Evolutionary conservation across 2,113 vertebrate genomes (phyloP).

Genomic region (Alexandromys fortis): DNA sequence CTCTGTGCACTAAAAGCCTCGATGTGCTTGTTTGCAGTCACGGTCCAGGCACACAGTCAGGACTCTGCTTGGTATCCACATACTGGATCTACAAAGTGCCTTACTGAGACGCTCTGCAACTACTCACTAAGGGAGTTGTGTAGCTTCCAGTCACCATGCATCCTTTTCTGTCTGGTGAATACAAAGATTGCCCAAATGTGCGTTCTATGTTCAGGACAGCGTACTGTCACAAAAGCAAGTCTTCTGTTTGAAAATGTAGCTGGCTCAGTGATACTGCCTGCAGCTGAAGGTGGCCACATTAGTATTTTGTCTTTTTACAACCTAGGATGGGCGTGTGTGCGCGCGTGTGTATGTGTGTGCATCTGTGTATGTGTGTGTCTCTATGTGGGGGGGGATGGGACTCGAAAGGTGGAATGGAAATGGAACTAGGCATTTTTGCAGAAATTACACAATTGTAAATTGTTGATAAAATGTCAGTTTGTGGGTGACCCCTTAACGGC

Average conservation of each 20-base stretch:
- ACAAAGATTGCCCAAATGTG: neutral
- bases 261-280: constrained; percentile 4
- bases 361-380: neutral
- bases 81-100: neutral
- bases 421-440: constrained; percentile 66
- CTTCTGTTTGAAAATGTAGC: constrained; percentile 13
- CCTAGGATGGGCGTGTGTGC: neutral
- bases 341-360: too few relatives aligned
- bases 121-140: neutral
- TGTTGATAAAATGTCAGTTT: constrained; percentile 44
- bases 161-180: constrained; percentile 4
- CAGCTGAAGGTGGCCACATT: constrained; percentile 48
- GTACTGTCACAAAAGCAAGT: neutral
- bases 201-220: neutral
- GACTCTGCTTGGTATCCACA: neutral
- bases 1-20: neutral
- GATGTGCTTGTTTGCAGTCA: neutral
- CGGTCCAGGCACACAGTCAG: neutral
- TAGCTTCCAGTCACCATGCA: neutral
- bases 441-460: constrained; percentile 71
- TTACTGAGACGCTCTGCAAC: neutral
- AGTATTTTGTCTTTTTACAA: constrained; percentile 65
- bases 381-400: neutral
- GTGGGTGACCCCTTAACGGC: constrained; percentile 16
- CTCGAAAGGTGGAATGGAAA: constrained; percentile 45